Evolutionary conservation across 2,797 vertebrate genomes (phyloP).

Genomic region (Coregonus suidteri): DNA sequence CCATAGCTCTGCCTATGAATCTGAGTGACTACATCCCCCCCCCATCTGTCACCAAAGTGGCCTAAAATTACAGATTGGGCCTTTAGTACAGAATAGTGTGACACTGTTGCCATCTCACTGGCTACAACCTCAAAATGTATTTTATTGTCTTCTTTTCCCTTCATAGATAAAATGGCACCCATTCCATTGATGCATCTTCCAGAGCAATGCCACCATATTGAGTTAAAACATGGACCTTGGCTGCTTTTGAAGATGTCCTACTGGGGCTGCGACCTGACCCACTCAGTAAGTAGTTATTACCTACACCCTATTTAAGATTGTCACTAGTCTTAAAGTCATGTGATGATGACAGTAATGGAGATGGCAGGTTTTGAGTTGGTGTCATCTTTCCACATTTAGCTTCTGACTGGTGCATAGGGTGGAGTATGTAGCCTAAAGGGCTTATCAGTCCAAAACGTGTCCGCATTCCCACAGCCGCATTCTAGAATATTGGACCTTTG

Average conservation of each 20-base stretch:
- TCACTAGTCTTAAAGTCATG: not conserved
- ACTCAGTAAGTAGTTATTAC: not conserved
- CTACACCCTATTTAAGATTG: not conserved
- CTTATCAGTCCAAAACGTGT: not conserved
- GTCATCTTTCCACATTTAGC: no score
- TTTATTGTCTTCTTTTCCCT: not conserved
- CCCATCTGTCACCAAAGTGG: no score
- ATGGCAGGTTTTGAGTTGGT: not conserved
- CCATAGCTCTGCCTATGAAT: no score
- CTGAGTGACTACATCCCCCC: no score
- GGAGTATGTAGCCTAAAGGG: no score
- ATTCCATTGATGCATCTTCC: not conserved
- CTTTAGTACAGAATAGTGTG: no score
- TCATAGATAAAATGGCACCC: conserved; percentile 1
- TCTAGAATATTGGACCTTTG: no score
- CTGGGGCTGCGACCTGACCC: conserved; percentile 8
- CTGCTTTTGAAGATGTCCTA: not conserved
- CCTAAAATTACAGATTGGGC: no score
- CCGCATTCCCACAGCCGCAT: no score
- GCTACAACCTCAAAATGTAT: not conserved
- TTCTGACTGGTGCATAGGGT: no score
- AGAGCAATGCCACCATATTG: not conserved
- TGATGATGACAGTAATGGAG: not conserved
- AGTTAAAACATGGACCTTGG: conserved; percentile 7
- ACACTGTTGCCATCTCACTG: no score